Evolutionary conservation across 2,113 vertebrate species (phyloP).

Genomic region (Mustela nigripes): DNA sequence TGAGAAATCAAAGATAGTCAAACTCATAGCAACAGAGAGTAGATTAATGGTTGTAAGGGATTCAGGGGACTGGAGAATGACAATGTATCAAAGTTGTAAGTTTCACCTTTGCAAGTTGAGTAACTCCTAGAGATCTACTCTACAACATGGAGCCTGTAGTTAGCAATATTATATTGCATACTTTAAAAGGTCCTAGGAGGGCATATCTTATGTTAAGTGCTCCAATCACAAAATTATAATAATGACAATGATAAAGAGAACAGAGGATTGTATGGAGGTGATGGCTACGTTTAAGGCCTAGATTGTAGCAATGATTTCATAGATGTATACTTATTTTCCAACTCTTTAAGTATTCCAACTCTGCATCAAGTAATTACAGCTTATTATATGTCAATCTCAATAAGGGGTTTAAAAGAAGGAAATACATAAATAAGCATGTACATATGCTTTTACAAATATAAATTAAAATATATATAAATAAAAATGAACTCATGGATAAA

Average conservation of each 20-base stretch:
- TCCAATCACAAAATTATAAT: background rate
- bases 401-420: background rate
- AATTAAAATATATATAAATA: background rate
- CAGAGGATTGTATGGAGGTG: background rate
- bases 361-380: background rate
- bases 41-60: background rate
- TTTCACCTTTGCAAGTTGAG: background rate
- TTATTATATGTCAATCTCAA: background rate
- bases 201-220: background rate
- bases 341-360: background rate
- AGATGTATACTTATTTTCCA: background rate
- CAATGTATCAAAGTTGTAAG: background rate
- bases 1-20: background rate
- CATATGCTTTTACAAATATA: background rate
- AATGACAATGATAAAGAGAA: background rate
- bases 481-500: background rate
- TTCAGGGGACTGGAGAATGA: background rate
- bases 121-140: background rate
- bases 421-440: background rate
- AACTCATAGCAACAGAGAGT: background rate
- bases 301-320: background rate
- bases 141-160: background rate
- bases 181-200: background rate
- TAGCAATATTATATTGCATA: no score
- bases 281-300: background rate